Evolutionary conservation across 1,140 invertebrate species (phyloP).

Genomic region (Halesus radiatus): DNA sequence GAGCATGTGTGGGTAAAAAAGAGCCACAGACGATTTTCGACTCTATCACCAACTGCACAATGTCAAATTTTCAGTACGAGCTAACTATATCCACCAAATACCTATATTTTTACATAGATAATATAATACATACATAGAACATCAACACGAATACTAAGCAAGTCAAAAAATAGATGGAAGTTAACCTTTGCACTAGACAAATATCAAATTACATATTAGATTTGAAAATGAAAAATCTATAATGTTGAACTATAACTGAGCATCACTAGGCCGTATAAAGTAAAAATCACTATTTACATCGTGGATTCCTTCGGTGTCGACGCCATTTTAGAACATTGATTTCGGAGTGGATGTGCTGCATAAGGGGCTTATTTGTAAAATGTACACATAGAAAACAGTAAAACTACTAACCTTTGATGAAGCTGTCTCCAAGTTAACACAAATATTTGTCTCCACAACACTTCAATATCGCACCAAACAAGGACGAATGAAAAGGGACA

Average conservation of each 20-base stretch:
- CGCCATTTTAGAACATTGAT: conserved; percentile 46
- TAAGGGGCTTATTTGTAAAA: neutral
- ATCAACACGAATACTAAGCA: conserved; percentile 24
- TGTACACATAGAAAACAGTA: neutral
- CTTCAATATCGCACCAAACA: conserved; percentile 51
- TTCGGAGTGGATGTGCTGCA: neutral
- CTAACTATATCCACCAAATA: conserved; percentile 29
- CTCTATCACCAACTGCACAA: conserved; percentile 11
- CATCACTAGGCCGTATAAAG: neutral
- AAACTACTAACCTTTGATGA: conserved; percentile 42
- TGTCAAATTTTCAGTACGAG: conserved; percentile 16
- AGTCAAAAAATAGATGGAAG: conserved; percentile 25
- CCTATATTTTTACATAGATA: conserved; percentile 36
- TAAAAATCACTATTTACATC: conserved; percentile 47
- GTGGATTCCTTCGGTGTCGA: conserved; percentile 33
- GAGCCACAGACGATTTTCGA: conserved; percentile 1
- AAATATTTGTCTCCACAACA: conserved; percentile 48
- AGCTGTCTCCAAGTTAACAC: conserved; percentile 42
- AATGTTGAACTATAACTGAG: neutral
- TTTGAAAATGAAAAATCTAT: neutral
- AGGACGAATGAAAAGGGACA: conserved; percentile 52
- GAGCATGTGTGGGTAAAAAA: conserved; percentile 2
- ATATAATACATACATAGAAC: conserved; percentile 23
- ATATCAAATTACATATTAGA: neutral
- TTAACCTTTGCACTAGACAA: conserved; percentile 15